These are phyloP conservation scores for Gymnogyps californianus DNA, from an alignment of 2,113 vertebrate genomes.

Conservation along the genomic window DNA sequence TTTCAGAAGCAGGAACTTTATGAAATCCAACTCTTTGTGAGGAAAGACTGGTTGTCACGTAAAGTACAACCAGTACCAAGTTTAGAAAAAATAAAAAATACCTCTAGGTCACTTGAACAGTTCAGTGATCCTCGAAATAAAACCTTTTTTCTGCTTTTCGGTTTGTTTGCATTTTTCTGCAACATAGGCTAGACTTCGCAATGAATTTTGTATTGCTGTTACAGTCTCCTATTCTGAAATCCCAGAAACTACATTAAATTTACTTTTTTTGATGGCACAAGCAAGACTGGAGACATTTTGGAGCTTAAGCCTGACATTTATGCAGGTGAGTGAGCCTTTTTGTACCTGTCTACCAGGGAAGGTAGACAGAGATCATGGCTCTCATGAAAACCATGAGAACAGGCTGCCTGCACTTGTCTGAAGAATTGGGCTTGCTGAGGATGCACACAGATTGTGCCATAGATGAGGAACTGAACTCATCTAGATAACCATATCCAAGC, in stretches of 20 bases:
- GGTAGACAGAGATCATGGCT: background rate
- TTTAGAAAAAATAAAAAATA: background rate
- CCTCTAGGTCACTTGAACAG: background rate
- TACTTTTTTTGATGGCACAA: background rate
- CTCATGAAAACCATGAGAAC: background rate
- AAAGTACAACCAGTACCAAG: background rate
- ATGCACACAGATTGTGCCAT: background rate
- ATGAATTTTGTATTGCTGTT: background rate
- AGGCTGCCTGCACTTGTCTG: background rate
- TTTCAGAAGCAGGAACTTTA: background rate
- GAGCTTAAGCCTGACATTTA: background rate
- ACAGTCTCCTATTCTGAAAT: background rate
- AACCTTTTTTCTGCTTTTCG: background rate
- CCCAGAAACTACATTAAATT: background rate
- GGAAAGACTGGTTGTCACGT: fast-evolving
- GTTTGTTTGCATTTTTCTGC: background rate
- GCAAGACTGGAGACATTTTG: background rate
- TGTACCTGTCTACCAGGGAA: background rate
- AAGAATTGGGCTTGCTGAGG: background rate
- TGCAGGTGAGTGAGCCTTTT: background rate
- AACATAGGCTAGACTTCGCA: background rate
- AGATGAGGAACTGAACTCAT: background rate
- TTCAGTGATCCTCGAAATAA: background rate
- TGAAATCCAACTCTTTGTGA: background rate
- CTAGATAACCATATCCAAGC: fast-evolving